A percentile compares a stretch with the other conserved stretches of the same genome.
Conservation (phyloP, 2,113 vertebrate genomes). For the Myanophis thanlyinensis region DNA sequence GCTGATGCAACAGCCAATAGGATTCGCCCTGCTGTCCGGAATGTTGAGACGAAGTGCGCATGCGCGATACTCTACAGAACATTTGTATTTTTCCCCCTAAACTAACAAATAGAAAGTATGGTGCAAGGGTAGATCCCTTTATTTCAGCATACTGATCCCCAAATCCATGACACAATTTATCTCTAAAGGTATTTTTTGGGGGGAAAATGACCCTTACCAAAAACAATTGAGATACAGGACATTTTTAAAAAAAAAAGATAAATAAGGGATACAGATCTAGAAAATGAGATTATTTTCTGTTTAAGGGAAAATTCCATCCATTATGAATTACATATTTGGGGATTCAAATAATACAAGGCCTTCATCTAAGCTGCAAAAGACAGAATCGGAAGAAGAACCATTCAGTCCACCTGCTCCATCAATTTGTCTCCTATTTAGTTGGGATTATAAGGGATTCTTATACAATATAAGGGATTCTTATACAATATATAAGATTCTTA, state of each 20-base stretch:
- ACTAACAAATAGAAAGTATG: neutral
- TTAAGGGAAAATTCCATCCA: neutral
- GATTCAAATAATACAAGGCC: neutral
- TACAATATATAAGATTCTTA: too few species aligned
- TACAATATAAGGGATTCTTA: neutral
- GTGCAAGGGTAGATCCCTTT: neutral
- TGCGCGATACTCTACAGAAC: too few species aligned
- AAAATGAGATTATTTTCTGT: neutral
- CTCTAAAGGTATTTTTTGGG: neutral
- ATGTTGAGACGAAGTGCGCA: too few species aligned
- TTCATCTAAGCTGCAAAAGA: neutral
- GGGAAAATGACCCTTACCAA: neutral
- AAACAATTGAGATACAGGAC: neutral
- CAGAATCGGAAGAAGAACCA: neutral
- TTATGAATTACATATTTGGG: neutral
- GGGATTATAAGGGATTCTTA: neutral
- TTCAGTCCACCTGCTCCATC: neutral
- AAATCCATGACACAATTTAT: neutral
- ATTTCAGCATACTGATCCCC: neutral
- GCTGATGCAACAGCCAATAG: too few species aligned
- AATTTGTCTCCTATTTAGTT: neutral
- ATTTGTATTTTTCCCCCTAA: neutral
- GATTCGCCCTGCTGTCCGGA: too few species aligned
- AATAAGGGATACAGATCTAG: neutral
- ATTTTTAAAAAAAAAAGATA: neutral